Conservation (phyloP, 2,888 invertebrate genomes). For the Brenthis daphne region DNA sequence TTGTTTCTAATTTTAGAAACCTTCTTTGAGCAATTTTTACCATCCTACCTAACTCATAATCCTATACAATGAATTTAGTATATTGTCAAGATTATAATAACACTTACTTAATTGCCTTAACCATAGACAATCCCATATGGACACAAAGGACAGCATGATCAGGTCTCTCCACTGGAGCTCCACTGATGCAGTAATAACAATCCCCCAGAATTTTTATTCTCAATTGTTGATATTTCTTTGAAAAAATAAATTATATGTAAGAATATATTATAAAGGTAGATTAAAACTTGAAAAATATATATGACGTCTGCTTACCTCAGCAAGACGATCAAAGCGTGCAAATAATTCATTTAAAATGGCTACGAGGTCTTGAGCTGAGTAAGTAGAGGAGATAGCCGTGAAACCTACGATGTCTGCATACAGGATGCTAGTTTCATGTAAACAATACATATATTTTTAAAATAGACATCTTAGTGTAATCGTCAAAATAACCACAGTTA, state of each 20-base stretch:
- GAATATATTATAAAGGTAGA: neutral
- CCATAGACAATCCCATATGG: slow-evolving; percentile 98
- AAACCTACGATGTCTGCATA: slow-evolving; percentile 99
- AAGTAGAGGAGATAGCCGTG: slow-evolving; percentile 96
- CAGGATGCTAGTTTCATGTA: slow-evolving; percentile 86
- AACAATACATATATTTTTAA: slow-evolving; percentile 5
- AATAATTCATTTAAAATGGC: slow-evolving; percentile 97
- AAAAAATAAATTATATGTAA: slow-evolving; percentile 41
- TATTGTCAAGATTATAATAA: neutral
- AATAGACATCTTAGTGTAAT: no score
- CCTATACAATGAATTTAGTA: neutral
- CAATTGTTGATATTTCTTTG: slow-evolving; percentile 95
- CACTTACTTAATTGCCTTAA: slow-evolving; percentile 97
- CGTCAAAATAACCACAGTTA: no score
- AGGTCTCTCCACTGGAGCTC: slow-evolving; percentile 93
- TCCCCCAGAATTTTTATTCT: slow-evolving; percentile 98
- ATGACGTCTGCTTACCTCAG: slow-evolving; percentile 82
- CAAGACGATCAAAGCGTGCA: slow-evolving; percentile 95
- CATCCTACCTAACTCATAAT: neutral
- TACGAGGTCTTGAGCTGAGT: slow-evolving; percentile 97
- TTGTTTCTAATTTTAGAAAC: no score
- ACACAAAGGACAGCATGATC: slow-evolving; percentile 97
- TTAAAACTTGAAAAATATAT: neutral
- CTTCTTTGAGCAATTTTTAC: neutral
- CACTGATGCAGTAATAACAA: slow-evolving; percentile 99